Base-by-base conservation (phyloP, 2,888 invertebrate genomes). In the Pyralis farinalis region DNA sequence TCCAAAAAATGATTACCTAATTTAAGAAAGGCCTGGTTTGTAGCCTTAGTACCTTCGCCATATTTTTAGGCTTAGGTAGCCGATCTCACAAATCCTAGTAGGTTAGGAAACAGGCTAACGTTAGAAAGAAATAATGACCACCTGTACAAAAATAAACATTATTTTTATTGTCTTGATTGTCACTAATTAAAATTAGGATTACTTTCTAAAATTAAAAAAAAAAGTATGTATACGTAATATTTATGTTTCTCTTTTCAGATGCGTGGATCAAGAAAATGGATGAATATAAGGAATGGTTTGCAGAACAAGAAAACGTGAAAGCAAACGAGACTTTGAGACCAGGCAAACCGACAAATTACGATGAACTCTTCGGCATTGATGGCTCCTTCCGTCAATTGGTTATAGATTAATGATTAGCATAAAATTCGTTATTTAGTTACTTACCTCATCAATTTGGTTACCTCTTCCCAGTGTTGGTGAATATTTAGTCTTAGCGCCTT, bases 331-430 rank as follows among this genome's bases (percentile, higher is more conserved):
- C 93, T 0, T 92, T 95, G 45, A 92, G 97, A 65, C 95, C 95
- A 0, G 96, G 96, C 30, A 95, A 94, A 69, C 95, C 96, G 47
- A 96, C 95, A 68, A 96, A 95, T 55, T 93, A 94, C 53, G 95
- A 96, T 53, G 96, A 96, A 63, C 90, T 96, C 2, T 96, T 97
- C 63, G 96, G 96, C n/a, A 91, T 96, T 62, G 96, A 96, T 61
- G 96, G 96, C 29, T 95, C 96, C 34, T 96, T 96, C 90, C 92
- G 96, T 63, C 95, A 96, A 76, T 85, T 97, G 43, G 91, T 93
- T 59, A 96, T 97, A 63, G 96, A 96, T 87, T 96, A 76, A 57
- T 37, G 28, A 16, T 37, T 16, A 16, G 6, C 9, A 5, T 29
- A 25, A 5, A 28, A 16, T 12, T 30, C 8, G 20, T 12, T 0